Base-by-base conservation (phyloP, 1,140 invertebrate species). In the Lysiphlebus fabarum region DNA sequence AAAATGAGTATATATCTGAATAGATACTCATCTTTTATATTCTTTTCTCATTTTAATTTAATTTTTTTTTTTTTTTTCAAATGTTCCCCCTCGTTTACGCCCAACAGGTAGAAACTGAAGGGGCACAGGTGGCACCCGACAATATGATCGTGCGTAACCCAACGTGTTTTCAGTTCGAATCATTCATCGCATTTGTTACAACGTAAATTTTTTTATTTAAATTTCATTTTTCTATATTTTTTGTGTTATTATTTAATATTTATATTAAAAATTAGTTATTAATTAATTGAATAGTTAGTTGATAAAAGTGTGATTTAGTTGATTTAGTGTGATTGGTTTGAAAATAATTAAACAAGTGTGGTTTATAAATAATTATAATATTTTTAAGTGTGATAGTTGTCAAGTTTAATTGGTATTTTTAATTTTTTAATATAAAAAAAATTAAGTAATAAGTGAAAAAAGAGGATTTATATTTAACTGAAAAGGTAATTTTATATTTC, bases 91-190 rank as follows among this genome's bases (percentile, higher is more conserved):
- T 50, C 45, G 50, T 45, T 11, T 60, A 58, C 53, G 61, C 54
- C 66, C 70, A 67, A 73, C 70, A 71, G 70, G 71, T 70, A 73
- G 67, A 67, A 58, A 43, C 12, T 9, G 17, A 49, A 62, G 58
- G 56, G 47, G 67, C 69, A 72, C 69, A 74, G 73, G 69, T 70
- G 67, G 72, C 62, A 59, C 57, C 57, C 55, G 58, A 58, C 67
- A 33, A 48, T 40, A 65, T 61, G 63, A 68, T 67, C 36, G 49
- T 51, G 49, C 34, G 49, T 51, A 68, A 71, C 65, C 59, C 55
- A 64, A 70, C 66, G 59, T 59, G 63, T 61, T 65, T 66, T 64
- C 71, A 72, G 71, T 74, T 66, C 53, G 62, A 64, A 60, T 71
- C 65, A 69, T 73, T 51, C 64, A 61, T 63, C 61, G 56, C 56